Evolutionary conservation across 1,140 invertebrate genomes (phyloP).

Genomic region (Oryzaephilus surinamensis): DNA sequence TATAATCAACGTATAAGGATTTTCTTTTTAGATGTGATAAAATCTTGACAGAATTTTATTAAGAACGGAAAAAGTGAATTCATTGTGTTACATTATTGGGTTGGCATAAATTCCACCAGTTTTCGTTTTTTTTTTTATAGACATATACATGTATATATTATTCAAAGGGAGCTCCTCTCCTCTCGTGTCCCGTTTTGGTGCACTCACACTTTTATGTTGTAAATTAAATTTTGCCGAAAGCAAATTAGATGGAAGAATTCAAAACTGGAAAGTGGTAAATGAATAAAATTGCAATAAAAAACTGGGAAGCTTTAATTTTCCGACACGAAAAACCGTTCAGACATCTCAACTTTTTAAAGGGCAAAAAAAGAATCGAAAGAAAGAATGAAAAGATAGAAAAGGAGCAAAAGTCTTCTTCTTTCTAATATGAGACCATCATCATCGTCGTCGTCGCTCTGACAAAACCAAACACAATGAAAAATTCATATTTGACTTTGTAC

Average conservation of each 20-base stretch:
- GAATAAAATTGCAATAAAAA: conserved; percentile 13
- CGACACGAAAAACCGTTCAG: conserved; percentile 11
- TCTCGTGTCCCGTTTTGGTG: background rate
- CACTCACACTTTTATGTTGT: conserved; percentile 1
- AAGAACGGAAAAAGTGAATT: too few relatives aligned
- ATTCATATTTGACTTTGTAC: conserved; percentile 18
- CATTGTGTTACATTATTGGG: too few relatives aligned
- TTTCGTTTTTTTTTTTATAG: background rate
- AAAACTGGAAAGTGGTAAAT: conserved; percentile 9
- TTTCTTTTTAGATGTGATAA: too few relatives aligned
- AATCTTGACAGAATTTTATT: too few relatives aligned
- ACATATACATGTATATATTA: background rate
- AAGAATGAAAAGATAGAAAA: background rate
- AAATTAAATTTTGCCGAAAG: conserved; percentile 12
- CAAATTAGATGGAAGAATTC: conserved; percentile 8
- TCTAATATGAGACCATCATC: too few relatives aligned
- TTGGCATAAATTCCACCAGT: too few relatives aligned
- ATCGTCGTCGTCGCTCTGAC: conserved; percentile 6
- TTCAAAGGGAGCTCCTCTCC: background rate
- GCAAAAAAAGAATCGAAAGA: background rate
- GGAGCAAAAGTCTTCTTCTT: too few relatives aligned
- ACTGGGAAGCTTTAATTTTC: conserved; percentile 11
- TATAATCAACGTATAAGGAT: too few relatives aligned
- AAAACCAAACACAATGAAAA: conserved; percentile 18
- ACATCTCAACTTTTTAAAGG: conserved; percentile 9